Percentiles rank a stretch among this genome's conserved stretches.
These are phyloP conservation scores for Kryphioiulus occultus DNA, from an alignment of 2,888 invertebrate genomes.

Conservation along the genomic window DNA sequence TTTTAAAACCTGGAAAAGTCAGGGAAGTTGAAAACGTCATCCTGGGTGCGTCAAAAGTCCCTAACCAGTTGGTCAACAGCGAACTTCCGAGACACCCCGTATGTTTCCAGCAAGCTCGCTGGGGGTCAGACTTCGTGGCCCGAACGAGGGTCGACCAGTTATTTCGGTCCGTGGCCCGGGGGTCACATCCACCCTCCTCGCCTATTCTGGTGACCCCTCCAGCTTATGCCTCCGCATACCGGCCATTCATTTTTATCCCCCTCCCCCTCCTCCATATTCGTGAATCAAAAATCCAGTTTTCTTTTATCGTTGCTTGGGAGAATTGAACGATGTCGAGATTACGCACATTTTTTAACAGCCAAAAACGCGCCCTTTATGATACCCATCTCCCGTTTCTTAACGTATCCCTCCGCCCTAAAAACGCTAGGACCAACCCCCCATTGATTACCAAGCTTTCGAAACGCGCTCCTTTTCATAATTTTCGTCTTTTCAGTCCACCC, in stretches of 20 bases:
- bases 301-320: conserved; percentile 1
- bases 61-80: too few relatives aligned
- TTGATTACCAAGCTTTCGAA: neutral
- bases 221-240: conserved; percentile 14
- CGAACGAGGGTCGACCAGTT: conserved; percentile 2
- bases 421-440: neutral
- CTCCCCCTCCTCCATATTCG: neutral
- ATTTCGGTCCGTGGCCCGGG: conserved; percentile 31
- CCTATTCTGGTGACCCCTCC: neutral
- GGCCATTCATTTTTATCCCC: neutral
- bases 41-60: too few relatives aligned
- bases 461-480: conserved; percentile 17
- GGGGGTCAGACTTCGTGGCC: neutral
- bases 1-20: too few relatives aligned
- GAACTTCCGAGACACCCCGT: neutral
- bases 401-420: neutral
- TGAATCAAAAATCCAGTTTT: conserved; percentile 30
- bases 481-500: neutral
- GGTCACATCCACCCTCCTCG: neutral
- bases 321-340: conserved; percentile 31
- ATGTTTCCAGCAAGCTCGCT: neutral
- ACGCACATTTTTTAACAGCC: neutral
- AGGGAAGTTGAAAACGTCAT: too few relatives aligned
- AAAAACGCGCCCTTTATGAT: conserved; percentile 33
- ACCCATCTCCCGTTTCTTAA: conserved; percentile 12